Conservation (phyloP, 2,888 invertebrate species). For the Perithous albicinctus region DNA sequence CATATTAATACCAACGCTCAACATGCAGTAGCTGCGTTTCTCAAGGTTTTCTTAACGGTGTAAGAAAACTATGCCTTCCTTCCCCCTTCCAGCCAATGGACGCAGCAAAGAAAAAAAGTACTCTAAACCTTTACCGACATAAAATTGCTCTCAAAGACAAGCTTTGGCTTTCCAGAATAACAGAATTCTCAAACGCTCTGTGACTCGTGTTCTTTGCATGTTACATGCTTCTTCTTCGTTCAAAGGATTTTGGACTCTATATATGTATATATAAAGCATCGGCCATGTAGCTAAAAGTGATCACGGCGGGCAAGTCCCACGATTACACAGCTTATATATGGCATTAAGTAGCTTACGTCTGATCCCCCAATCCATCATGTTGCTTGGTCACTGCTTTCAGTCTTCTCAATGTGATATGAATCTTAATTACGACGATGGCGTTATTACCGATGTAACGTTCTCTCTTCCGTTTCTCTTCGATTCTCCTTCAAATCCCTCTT, state of each 20-base stretch:
- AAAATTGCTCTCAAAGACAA: neutral
- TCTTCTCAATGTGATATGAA: conserved; percentile 46
- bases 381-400: conserved; percentile 73
- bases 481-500: neutral
- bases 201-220: neutral
- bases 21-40: conserved; percentile 38
- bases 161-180: neutral
- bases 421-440: conserved; percentile 24
- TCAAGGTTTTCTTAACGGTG: conserved; percentile 20
- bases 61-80: neutral
- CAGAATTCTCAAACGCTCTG: neutral
- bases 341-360: conserved; percentile 88
- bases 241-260: neutral
- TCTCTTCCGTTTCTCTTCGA: neutral
- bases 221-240: neutral
- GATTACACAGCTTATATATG: conserved; percentile 2
- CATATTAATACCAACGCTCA: conserved; percentile 48
- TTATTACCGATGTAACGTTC: conserved; percentile 33
- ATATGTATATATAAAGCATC: neutral
- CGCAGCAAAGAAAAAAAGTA: neutral
- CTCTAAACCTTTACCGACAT: neutral
- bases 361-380: conserved; percentile 91
- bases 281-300: too few relatives aligned
- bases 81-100: too few relatives aligned
- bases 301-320: neutral